These are phyloP conservation scores for Kryptolebias marmoratus DNA, from an alignment of 2,113 vertebrate species.

Conservation along the genomic window DNA sequence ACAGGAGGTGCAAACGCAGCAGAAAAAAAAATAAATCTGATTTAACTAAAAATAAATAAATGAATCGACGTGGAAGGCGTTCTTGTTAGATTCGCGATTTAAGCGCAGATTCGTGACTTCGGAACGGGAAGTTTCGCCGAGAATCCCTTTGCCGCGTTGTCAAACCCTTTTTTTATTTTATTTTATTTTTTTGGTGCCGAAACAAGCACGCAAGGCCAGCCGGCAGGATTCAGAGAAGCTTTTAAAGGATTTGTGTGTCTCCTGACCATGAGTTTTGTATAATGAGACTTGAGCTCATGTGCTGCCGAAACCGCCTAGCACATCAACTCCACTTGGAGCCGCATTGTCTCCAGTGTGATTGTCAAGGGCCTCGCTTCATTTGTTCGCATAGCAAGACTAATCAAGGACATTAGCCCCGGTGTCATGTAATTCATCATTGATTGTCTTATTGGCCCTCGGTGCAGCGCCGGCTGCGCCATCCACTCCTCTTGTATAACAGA, in stretches of 20 bases:
- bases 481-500: slow-evolving; percentile 48
- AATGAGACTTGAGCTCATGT: slow-evolving; percentile 41
- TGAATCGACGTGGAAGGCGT: no score
- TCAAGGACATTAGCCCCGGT: slow-evolving; percentile 69
- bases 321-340: slow-evolving; percentile 37
- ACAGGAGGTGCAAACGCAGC: no score
- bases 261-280: slow-evolving; percentile 36
- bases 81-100: neutral
- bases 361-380: slow-evolving; percentile 60
- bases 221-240: slow-evolving; percentile 15
- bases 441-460: slow-evolving; percentile 60
- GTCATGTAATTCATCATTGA: slow-evolving; percentile 71
- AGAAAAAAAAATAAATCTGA: no score
- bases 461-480: slow-evolving; percentile 38
- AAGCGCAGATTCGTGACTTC: neutral
- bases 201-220: slow-evolving; percentile 23
- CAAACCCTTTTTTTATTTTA: neutral
- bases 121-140: neutral
- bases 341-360: slow-evolving; percentile 57
- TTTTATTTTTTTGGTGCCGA: neutral
- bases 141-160: neutral
- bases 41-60: no score
- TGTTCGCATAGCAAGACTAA: slow-evolving; percentile 65
- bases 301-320: slow-evolving; percentile 25
- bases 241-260: slow-evolving; percentile 42